phyloP scores from a whole-genome alignment of 2,113 vertebrate genomes.

The Nothoprocta pentlandii region DNA sequence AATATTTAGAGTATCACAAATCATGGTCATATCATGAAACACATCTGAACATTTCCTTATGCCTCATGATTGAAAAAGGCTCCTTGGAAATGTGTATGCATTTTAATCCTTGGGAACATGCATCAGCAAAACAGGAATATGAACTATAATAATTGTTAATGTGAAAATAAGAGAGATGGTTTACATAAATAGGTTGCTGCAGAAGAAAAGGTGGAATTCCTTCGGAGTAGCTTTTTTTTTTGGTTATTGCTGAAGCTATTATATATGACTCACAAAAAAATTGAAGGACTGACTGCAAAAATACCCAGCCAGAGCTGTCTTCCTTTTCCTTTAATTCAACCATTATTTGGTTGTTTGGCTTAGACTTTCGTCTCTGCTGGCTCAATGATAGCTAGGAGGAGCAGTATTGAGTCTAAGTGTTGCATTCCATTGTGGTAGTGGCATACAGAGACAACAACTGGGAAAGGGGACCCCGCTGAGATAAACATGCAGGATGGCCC shows the following conservation, averaged over 20 bases:
- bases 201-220: not conserved
- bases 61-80: not conserved
- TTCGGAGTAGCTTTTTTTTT: not conserved
- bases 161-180: constrained; percentile 3
- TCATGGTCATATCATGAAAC: not conserved
- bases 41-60: not conserved
- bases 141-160: not conserved
- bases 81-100: not conserved
- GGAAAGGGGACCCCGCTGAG: not conserved
- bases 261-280: not conserved
- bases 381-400: not conserved
- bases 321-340: constrained; percentile 6
- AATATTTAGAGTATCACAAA: constrained; percentile 31
- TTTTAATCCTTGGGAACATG: not conserved
- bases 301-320: not conserved
- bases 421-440: not conserved
- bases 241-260: not conserved
- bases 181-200: not conserved
- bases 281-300: not conserved
- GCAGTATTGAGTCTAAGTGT: not conserved
- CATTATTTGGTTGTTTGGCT: constrained; percentile 7
- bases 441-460: not conserved
- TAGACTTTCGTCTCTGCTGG: not conserved
- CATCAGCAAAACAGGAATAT: not conserved
- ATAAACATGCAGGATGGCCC: not conserved